A percentile compares a stretch with the other conserved stretches of the same genome.
These are phyloP conservation scores for Vimba vimba DNA, from an alignment of 2,113 vertebrate species.

Conservation along the genomic window DNA sequence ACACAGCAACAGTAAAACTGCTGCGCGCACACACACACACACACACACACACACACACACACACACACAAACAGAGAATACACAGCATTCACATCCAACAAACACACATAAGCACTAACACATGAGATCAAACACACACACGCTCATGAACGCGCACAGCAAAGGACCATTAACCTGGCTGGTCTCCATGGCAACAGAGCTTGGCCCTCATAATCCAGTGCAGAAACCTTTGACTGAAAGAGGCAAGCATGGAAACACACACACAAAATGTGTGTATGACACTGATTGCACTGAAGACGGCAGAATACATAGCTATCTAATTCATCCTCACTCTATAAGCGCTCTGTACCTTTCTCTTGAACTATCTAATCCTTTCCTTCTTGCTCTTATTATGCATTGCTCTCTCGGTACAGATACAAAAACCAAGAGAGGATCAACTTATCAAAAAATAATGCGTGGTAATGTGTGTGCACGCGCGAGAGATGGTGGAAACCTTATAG, in stretches of 20 bases:
- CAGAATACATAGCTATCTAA: conserved; percentile 9
- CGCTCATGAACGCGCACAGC: conserved; percentile 22
- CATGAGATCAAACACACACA: conserved; percentile 28
- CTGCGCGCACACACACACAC: conserved; percentile 11
- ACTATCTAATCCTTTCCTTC: conserved; percentile 21
- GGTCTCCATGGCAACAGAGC: conserved; percentile 58
- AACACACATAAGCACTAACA: neutral
- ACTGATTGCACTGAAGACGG: conserved; percentile 27
- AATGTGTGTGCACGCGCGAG: neutral
- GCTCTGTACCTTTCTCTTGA: neutral
- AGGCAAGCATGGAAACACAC: conserved; percentile 23
- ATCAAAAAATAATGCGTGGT: conserved; percentile 18
- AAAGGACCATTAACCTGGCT: conserved; percentile 52
- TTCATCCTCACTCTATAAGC: neutral
- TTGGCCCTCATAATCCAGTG: conserved; percentile 52
- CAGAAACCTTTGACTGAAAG: conserved; percentile 50
- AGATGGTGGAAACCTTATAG: conserved; percentile 25
- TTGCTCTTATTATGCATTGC: conserved; percentile 11
- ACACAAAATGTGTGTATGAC: conserved; percentile 9
- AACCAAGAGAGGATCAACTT: conserved; percentile 22
- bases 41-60: conserved; percentile 22
- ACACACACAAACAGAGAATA: conserved; percentile 26
- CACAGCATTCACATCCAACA: neutral
- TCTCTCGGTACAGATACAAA: conserved; percentile 1
- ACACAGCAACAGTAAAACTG: conserved; percentile 7